Conservation (phyloP, 2,797 vertebrate species). For the Halcyon leucocephala region DNA sequence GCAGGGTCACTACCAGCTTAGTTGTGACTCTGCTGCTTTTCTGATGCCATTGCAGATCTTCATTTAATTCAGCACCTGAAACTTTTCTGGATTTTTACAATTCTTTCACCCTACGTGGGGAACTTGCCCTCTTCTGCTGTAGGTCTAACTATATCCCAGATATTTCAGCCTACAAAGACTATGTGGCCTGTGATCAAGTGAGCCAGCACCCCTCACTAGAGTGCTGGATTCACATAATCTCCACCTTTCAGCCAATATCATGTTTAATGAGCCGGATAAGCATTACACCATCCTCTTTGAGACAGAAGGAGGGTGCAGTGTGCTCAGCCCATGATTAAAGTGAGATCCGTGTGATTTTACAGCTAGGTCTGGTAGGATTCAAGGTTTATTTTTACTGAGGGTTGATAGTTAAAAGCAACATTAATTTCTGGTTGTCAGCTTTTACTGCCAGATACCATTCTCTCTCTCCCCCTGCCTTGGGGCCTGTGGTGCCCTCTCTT, state of each 20-base stretch:
- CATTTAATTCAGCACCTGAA: not conserved
- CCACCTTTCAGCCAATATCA: not conserved
- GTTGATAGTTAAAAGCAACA: not conserved
- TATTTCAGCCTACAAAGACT: not conserved
- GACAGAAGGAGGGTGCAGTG: not conserved
- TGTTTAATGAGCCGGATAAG: rapidly evolving
- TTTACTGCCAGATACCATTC: not conserved
- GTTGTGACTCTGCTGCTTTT: not conserved
- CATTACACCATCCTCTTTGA: rapidly evolving
- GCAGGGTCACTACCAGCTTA: not conserved
- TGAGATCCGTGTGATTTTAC: not conserved
- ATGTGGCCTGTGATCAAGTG: not conserved
- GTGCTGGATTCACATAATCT: not conserved
- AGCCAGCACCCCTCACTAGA: not conserved
- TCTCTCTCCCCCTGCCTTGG: rapidly evolving
- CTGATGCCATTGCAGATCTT: not conserved
- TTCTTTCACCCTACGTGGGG: rapidly evolving
- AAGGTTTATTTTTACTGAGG: conserved; percentile 10
- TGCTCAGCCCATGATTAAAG: not conserved
- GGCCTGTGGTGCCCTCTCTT: not conserved
- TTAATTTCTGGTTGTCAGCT: conserved; percentile 10
- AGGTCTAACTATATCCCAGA: not conserved
- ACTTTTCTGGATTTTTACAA: not conserved
- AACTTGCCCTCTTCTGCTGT: not conserved
- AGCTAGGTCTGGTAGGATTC: not conserved